Percentiles rank a stretch among this genome's conserved stretches.
These are phyloP conservation scores for Brachionus calyciflorus DNA, from an alignment of 1,140 invertebrate genomes.

Conservation along the genomic window DNA sequence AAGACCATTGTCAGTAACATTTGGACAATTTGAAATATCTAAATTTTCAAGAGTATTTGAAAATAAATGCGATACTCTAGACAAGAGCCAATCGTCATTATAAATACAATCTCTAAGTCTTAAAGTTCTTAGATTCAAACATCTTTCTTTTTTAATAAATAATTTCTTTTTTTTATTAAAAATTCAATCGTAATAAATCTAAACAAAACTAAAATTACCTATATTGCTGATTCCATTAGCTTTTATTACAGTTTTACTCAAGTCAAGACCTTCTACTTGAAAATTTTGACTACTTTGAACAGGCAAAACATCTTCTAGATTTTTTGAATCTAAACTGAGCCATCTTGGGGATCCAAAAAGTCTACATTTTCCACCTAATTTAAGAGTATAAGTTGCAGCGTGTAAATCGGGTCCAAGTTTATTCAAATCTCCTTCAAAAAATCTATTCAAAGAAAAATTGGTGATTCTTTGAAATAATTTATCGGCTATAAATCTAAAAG, in stretches of 20 bases:
- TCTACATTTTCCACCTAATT: conserved; percentile 32
- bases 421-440: conserved; percentile 32
- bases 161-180: not conserved
- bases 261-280: conserved; percentile 13
- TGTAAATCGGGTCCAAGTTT: conserved; percentile 27
- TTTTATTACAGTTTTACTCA: conserved; percentile 34
- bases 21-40: conserved; percentile 1
- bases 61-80: conserved; percentile 16
- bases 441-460: not conserved
- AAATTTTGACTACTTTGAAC: not conserved
- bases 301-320: conserved; percentile 24
- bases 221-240: conserved; percentile 15
- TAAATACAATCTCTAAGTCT: not conserved
- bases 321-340: not conserved
- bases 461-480: not conserved
- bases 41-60: conserved; percentile 10
- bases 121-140: not conserved
- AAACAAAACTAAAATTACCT: conserved; percentile 1
- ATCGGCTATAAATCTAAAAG: not conserved
- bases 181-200: too few species aligned
- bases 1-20: conserved; percentile 15
- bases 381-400: conserved; percentile 24
- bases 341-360: conserved; percentile 16
- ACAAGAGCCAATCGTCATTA: conserved; percentile 6
- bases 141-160: not conserved